These are phyloP conservation scores for Cetoscarus ocellatus DNA, from an alignment of 2,797 vertebrate genomes.

Conservation along the genomic window DNA sequence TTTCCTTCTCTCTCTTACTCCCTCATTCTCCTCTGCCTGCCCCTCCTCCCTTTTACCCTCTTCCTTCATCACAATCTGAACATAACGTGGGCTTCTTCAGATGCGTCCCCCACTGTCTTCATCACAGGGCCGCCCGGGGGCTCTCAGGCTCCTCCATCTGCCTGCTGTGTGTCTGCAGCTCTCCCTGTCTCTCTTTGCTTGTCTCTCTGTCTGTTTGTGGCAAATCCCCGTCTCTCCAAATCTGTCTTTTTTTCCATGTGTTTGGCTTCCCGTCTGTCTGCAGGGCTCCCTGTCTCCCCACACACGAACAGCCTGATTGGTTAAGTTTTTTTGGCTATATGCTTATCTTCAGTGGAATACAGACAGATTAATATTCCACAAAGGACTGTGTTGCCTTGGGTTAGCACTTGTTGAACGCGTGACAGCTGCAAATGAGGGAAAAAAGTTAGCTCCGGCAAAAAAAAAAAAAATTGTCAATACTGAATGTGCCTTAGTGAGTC, in stretches of 20 bases:
- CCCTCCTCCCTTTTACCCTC: constrained; percentile 17
- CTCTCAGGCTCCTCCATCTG: constrained; percentile 78
- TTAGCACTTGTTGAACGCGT: constrained; percentile 44
- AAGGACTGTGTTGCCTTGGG: constrained; percentile 38
- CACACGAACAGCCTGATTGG: constrained; percentile 40
- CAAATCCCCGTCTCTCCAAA: constrained; percentile 64
- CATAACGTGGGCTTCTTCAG: constrained; percentile 74
- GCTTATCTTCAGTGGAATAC: constrained; percentile 34
- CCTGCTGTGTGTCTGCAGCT: constrained; percentile 74
- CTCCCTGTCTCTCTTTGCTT: constrained; percentile 66
- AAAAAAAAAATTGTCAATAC: constrained; percentile 33
- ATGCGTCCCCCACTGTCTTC: constrained; percentile 78
- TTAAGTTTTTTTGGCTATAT: constrained; percentile 31
- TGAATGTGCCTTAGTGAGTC: constrained; percentile 27
- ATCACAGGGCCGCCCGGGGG: constrained; percentile 79
- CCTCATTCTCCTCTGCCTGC: constrained; percentile 55
- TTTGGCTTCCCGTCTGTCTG: constrained; percentile 61
- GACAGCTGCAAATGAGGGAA: constrained; percentile 35
- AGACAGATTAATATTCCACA: constrained; percentile 50
- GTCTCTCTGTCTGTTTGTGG: constrained; percentile 70
- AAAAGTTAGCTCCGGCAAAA: constrained; percentile 34
- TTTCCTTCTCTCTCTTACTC: constrained; percentile 31
- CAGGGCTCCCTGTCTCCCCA: constrained; percentile 41
- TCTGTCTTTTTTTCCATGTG: constrained; percentile 57
- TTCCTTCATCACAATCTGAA: constrained; percentile 67